Evolutionary conservation across 2,888 invertebrate species (phyloP).

Genomic region (Synanthedon andrenaeformis): DNA sequence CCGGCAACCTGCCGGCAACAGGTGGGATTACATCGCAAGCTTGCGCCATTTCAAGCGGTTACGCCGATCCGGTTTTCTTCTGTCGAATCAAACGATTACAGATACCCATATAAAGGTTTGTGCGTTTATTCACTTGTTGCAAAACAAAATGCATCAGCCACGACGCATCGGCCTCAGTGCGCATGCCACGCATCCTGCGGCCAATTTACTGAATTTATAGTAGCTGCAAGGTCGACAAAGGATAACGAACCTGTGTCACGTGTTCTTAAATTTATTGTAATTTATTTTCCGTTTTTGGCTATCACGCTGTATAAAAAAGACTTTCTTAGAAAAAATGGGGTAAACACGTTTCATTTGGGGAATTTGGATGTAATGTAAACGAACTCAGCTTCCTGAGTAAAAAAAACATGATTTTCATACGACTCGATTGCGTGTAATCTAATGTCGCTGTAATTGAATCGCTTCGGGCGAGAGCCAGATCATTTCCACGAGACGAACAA

Average conservation of each 20-base stretch:
- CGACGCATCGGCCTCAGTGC: constrained; percentile 53
- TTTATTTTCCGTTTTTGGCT: neutral
- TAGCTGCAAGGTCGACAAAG: constrained; percentile 62
- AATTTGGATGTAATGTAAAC: too few species aligned
- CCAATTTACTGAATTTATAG: constrained; percentile 61
- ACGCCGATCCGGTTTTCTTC: constrained; percentile 38
- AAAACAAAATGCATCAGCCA: constrained; percentile 9
- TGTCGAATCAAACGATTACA: constrained; percentile 22
- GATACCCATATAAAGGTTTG: constrained; percentile 13
- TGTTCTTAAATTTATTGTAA: neutral
- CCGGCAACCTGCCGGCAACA: constrained; percentile 41
- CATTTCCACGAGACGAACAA: constrained; percentile 22
- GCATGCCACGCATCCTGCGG: constrained; percentile 42
- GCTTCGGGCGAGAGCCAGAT: constrained; percentile 24
- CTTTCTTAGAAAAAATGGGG: too few species aligned
- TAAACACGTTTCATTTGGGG: too few species aligned
- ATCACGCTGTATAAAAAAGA: too few species aligned
- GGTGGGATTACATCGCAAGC: constrained; percentile 41
- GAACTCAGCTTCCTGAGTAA: neutral
- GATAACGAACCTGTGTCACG: constrained; percentile 50
- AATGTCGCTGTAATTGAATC: constrained; percentile 41
- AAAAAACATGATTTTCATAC: constrained; percentile 10
- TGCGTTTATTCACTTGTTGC: constrained; percentile 26
- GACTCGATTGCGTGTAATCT: constrained; percentile 42
- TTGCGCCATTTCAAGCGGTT: constrained; percentile 25